phyloP scores from a whole-genome alignment of 2,797 vertebrate genomes.

The Tenualosa ilisha region DNA sequence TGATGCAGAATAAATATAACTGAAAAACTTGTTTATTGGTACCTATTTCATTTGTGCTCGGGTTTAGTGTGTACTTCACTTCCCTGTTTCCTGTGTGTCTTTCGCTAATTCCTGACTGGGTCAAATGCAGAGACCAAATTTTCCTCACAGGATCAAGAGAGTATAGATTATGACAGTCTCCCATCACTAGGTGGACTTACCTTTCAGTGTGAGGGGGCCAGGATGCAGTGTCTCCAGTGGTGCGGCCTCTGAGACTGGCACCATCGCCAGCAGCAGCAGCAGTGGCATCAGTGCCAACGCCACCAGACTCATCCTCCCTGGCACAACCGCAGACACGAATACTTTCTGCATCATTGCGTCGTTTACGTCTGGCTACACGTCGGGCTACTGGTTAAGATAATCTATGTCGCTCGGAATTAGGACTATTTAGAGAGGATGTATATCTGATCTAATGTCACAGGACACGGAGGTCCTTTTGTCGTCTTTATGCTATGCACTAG shows the following conservation, averaged over 20 bases:
- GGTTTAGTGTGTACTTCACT: no score
- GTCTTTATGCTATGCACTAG: not conserved
- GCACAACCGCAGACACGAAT: not conserved
- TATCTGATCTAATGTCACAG: not conserved
- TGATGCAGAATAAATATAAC: no score
- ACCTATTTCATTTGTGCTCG: no score
- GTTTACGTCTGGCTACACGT: not conserved
- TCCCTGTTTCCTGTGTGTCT: no score
- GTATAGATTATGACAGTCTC: no score
- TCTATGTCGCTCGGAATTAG: not conserved
- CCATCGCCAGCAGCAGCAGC: conserved; percentile 35
- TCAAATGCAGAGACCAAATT: no score
- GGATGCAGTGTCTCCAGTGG: conserved; percentile 33
- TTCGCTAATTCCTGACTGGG: no score
- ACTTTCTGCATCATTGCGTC: conserved; percentile 44
- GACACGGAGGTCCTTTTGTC: not conserved
- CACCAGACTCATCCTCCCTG: not conserved
- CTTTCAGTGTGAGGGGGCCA: conserved; percentile 28
- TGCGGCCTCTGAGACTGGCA: conserved; percentile 42
- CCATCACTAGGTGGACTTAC: conserved; percentile 27
- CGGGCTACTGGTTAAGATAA: not conserved
- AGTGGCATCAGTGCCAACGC: conserved; percentile 26
- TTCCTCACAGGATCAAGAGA: no score
- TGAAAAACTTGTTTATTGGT: no score
- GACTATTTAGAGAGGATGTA: not conserved